These are phyloP conservation scores for Cochlearius cochlearius DNA, from an alignment of 2,113 vertebrate genomes.

Conservation along the genomic window DNA sequence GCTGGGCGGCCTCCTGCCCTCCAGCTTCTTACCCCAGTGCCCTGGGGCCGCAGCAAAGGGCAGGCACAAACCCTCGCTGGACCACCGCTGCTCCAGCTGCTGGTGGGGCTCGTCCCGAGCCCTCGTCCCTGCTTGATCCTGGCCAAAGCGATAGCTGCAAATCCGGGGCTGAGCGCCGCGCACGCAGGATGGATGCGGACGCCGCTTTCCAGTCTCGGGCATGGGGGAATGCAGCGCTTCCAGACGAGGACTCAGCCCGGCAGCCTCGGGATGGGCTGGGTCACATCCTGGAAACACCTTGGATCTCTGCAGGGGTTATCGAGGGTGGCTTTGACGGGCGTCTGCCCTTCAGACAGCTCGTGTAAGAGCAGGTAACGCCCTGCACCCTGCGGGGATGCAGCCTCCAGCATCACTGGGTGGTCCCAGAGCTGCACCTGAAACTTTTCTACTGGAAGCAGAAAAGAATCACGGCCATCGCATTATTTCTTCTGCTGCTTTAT, in stretches of 20 bases:
- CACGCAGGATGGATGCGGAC: fast-evolving
- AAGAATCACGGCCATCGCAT: neutral
- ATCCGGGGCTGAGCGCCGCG: fast-evolving
- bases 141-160: neutral
- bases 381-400: neutral
- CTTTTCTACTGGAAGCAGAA: neutral
- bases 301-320: neutral
- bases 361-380: neutral
- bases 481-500: neutral
- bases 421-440: neutral
- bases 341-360: neutral
- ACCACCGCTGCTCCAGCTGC: neutral
- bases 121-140: neutral
- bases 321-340: neutral
- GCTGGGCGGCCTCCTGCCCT: neutral
- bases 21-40: neutral
- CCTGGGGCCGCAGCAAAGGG: neutral
- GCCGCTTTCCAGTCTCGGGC: neutral
- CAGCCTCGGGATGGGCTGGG: neutral
- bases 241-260: neutral
- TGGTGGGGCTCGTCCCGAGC: fast-evolving
- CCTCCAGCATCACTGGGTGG: neutral
- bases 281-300: neutral
- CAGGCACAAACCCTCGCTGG: neutral
- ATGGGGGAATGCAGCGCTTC: fast-evolving